A percentile compares a stretch with the other conserved stretches of the same genome.
These are phyloP conservation scores for Notocelia uddmanniana DNA, from an alignment of 2,888 invertebrate genomes.

Conservation along the genomic window DNA sequence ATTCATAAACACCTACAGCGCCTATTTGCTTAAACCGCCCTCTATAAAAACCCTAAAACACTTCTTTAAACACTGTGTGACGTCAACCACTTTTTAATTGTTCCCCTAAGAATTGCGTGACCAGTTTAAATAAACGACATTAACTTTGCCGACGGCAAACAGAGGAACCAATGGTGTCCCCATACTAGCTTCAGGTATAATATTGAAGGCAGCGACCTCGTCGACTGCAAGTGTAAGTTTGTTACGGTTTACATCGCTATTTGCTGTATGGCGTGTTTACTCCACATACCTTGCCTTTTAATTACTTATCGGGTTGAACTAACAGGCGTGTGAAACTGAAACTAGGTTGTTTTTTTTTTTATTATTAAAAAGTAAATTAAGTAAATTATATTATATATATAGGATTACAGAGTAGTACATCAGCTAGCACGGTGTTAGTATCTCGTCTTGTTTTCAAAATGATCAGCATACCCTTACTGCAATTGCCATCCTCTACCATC, in stretches of 20 bases:
- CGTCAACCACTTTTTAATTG: slow-evolving; percentile 15
- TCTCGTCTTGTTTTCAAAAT: too few species aligned
- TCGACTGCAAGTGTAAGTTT: background rate
- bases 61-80: slow-evolving; percentile 7
- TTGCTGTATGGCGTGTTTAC: slow-evolving; percentile 22
- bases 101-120: slow-evolving; percentile 41
- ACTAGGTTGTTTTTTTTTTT: too few species aligned
- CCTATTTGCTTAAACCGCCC: background rate
- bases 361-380: too few species aligned
- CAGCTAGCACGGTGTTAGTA: too few species aligned
- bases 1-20: background rate
- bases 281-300: slow-evolving; percentile 23
- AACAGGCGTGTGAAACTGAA: background rate
- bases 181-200: background rate
- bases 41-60: background rate
- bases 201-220: background rate
- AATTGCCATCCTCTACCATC: too few species aligned
- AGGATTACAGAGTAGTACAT: too few species aligned
- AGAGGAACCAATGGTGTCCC: background rate
- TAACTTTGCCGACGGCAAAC: slow-evolving; percentile 6
- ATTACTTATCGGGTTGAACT: slow-evolving; percentile 27
- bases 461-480: too few species aligned
- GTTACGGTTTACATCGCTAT: background rate
- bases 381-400: too few species aligned
- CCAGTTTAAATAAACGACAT: slow-evolving; percentile 11